These are phyloP conservation scores for Riparia riparia DNA, from an alignment of 2,113 vertebrate species.

Conservation along the genomic window DNA sequence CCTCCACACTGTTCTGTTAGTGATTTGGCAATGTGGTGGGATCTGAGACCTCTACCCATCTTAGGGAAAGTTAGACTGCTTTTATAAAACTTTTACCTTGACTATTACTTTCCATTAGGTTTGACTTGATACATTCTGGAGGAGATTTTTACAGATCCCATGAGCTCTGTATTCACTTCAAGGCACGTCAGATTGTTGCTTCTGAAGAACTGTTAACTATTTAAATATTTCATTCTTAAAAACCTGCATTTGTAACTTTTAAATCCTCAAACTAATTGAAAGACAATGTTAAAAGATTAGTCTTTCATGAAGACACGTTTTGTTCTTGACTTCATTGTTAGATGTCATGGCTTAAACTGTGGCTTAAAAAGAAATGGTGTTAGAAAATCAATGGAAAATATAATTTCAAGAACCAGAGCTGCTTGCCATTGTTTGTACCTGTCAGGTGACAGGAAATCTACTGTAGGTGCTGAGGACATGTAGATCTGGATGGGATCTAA, in stretches of 20 bases:
- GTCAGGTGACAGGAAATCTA: background rate
- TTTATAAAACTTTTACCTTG: background rate
- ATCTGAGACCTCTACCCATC: background rate
- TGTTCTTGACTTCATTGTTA: background rate
- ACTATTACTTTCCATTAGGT: background rate
- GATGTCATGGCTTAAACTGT: background rate
- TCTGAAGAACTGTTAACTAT: background rate
- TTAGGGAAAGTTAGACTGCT: background rate
- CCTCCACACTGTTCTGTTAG: background rate
- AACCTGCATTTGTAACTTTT: background rate
- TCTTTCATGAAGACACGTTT: background rate
- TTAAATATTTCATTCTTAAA: background rate
- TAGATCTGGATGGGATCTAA: background rate
- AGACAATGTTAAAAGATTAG: background rate
- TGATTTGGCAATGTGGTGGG: background rate
- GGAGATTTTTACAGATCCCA: background rate
- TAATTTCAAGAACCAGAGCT: background rate
- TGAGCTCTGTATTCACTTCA: background rate
- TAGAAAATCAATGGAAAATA: background rate
- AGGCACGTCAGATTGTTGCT: background rate
- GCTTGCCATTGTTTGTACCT: background rate
- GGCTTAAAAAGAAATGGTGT: background rate
- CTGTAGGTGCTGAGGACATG: background rate
- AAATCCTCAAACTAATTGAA: background rate
- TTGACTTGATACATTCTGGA: fast-evolving